A percentile compares a stretch with the other conserved stretches of the same genome.
Conservation (phyloP, 2,113 vertebrate genomes). For the Lepisosteus osseus region DNA sequence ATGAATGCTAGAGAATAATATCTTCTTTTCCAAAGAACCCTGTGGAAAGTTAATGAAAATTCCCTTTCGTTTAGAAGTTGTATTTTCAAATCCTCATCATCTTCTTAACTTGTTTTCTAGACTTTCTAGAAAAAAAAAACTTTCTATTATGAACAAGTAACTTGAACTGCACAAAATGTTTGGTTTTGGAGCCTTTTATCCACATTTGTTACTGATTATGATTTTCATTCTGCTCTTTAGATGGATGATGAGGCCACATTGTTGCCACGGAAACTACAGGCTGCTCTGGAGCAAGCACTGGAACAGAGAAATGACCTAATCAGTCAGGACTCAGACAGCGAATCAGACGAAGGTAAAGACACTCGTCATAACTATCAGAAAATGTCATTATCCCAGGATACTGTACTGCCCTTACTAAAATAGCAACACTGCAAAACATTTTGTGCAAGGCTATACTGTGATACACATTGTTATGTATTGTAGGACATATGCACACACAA, state of each 20-base stretch:
- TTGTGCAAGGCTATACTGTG: too few relatives aligned
- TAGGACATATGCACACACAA: too few relatives aligned
- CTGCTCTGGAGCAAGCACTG: slow-evolving; percentile 93
- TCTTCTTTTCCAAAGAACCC: too few relatives aligned
- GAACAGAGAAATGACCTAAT: slow-evolving; percentile 94
- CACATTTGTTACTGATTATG: slow-evolving; percentile 12
- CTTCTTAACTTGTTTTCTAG: too few relatives aligned
- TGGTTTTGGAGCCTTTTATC: slow-evolving; percentile 14
- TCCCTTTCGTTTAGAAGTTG: background rate
- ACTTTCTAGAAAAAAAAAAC: too few relatives aligned
- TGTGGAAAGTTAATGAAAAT: too few relatives aligned
- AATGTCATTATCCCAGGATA: too few relatives aligned
- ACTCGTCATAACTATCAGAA: too few relatives aligned
- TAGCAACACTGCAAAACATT: too few relatives aligned
- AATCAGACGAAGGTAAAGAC: slow-evolving; percentile 90
- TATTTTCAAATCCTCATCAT: background rate
- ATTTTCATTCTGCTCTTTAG: slow-evolving; percentile 52
- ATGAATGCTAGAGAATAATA: too few relatives aligned
- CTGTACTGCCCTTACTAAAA: too few relatives aligned
- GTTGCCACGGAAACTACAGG: slow-evolving; percentile 93
- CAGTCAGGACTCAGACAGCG: slow-evolving; percentile 96
- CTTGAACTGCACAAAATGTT: slow-evolving; percentile 19
- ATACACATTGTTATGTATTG: too few relatives aligned
- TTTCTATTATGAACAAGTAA: background rate
- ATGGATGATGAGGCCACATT: slow-evolving; percentile 97